Conservation (phyloP, 2,797 vertebrate species). For the Enteromius argenteus region DNA sequence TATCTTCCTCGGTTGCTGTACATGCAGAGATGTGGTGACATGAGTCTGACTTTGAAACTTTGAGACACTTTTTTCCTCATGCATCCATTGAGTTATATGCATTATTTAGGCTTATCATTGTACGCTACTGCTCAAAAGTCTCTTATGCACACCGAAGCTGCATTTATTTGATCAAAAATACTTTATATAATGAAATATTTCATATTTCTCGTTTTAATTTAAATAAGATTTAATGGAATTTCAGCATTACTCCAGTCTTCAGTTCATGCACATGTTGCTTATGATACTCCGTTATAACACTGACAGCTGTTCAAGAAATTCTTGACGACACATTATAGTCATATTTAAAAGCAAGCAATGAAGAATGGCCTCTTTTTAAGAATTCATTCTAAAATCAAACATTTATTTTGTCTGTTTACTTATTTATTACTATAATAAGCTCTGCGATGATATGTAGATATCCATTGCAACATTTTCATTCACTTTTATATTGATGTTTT, state of each 20-base stretch:
- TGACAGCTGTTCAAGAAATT: neutral
- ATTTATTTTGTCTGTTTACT: neutral
- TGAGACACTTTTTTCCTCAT: neutral
- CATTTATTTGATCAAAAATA: neutral
- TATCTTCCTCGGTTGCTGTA: neutral
- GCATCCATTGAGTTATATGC: neutral
- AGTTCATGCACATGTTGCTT: neutral
- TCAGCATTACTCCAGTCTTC: neutral
- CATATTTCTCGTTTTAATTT: neutral
- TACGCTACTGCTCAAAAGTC: neutral
- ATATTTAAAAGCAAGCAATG: neutral
- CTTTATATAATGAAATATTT: neutral
- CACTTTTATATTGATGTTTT: neutral
- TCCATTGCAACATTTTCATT: neutral
- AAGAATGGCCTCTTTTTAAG: neutral
- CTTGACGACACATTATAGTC: neutral
- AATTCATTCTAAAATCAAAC: neutral
- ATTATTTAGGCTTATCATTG: neutral
- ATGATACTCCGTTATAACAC: neutral
- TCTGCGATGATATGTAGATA: neutral
- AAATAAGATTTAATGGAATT: neutral
- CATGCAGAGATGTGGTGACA: neutral
- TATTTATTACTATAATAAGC: neutral
- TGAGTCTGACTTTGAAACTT: constrained; percentile 4
- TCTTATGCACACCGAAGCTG: neutral